Base-by-base conservation (phyloP, 2,797 vertebrate species). In the Amazona ochrocephala region DNA sequence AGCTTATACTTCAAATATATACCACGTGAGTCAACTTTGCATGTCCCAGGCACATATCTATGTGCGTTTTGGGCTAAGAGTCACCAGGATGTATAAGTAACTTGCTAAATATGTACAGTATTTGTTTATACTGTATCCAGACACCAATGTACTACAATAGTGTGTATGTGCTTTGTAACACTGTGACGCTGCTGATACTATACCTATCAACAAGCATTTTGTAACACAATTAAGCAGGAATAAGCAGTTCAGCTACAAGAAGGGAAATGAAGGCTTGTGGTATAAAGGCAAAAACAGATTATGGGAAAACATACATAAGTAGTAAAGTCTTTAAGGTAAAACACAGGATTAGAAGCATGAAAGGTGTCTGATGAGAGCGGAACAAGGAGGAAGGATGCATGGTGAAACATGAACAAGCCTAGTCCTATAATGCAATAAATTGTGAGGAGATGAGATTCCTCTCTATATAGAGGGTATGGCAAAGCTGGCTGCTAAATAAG, bases 21-120 rank as follows among this genome's bases (percentile, higher is more conserved):
- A 71, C 64, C 94, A 93, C 68, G 83, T 90, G 87, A 96, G 93
- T 94, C 95, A 96, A 87, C 82, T 48, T 39, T 74, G 65, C 3
- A 5, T 0, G 7, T 95, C 96, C 93, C 96, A 65, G 62, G 91
- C 86, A 92, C 91, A 61, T 27, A 4, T 15, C 45, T 41, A 51
- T 80, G 82, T 95, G 90, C 54, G 51, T 73, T 89, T 93, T 62
- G 85, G 82, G 91, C 89, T 83, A 34, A 87, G 51, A 94, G 79
- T 92, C 94, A 88, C 87, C 82, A 84, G 91, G 83, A 79, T 79
- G 86, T 91, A 86, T 84, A 70, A 96, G 86, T 81, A 90, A 86
- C 73, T 95, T 10, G 34, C 67, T 81, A 93, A 92, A 76, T 62
- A 78, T 50, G 90, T 73, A 91, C 84, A 87, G 92, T n/a, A 56